Percentiles rank a stretch among this genome's conserved stretches.
These are phyloP conservation scores for Nothoprocta pentlandii DNA, from an alignment of 2,113 vertebrate genomes.

Conservation along the genomic window DNA sequence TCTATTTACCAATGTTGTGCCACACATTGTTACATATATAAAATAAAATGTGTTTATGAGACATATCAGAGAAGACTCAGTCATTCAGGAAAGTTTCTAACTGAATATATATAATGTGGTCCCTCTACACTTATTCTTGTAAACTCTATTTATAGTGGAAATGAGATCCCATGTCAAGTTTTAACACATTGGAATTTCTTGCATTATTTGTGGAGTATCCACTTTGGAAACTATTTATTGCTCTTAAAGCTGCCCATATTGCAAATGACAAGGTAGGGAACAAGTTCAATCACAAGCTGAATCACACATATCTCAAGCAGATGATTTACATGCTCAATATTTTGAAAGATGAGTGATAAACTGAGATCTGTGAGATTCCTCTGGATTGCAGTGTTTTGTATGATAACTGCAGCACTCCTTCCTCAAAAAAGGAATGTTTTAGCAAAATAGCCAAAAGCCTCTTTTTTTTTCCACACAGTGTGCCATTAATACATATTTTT, in stretches of 20 bases:
- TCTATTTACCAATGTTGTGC: neutral
- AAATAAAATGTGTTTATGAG: neutral
- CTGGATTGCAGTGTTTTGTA: neutral
- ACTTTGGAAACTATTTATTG: neutral
- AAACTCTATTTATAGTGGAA: neutral
- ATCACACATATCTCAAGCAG: slow-evolving; percentile 12
- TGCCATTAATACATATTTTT: slow-evolving; percentile 20
- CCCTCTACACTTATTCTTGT: neutral
- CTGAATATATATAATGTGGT: neutral
- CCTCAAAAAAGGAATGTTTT: neutral
- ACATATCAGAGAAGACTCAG: neutral
- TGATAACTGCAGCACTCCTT: neutral
- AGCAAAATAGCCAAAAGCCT: slow-evolving; percentile 27
- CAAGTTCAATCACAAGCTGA: slow-evolving; percentile 6
- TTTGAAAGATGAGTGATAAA: slow-evolving; percentile 54
- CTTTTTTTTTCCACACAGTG: neutral
- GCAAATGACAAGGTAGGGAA: slow-evolving; percentile 24
- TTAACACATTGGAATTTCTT: neutral
- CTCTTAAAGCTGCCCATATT: slow-evolving; percentile 10
- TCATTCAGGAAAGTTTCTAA: neutral
- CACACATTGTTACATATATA: neutral
- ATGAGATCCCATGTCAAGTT: neutral
- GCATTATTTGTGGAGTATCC: neutral
- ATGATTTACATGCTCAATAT: slow-evolving; percentile 41
- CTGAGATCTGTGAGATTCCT: slow-evolving; percentile 34